phyloP scores from a whole-genome alignment of 92 coral and sea anemone species.

The Phenganax marumi region DNA sequence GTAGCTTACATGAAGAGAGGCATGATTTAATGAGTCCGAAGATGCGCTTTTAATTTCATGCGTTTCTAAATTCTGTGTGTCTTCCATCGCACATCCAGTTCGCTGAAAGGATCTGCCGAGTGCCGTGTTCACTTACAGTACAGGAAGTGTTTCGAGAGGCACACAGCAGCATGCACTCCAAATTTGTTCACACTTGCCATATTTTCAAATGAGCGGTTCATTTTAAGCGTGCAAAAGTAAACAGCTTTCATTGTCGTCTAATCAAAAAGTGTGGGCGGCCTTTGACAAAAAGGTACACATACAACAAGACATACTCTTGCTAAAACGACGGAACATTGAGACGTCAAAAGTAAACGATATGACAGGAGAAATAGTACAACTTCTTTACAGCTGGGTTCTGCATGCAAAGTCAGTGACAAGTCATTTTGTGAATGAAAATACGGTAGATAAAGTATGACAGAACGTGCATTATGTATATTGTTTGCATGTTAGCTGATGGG shows the following conservation, averaged over 20 bases:
- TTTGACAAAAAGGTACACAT: background rate
- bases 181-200: slow-evolving; percentile 5
- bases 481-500: background rate
- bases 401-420: background rate
- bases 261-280: slow-evolving; percentile 21
- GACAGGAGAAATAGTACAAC: background rate
- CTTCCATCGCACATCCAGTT: background rate
- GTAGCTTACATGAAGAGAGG: background rate
- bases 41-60: background rate
- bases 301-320: background rate
- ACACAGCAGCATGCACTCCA: slow-evolving; percentile 5
- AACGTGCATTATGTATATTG: background rate
- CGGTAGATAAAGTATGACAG: background rate
- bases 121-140: background rate
- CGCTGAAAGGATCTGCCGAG: background rate
- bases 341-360: background rate
- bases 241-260: slow-evolving; percentile 22
- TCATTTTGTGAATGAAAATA: background rate
- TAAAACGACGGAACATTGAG: background rate
- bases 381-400: background rate
- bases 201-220: slow-evolving; percentile 20
- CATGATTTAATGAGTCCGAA: background rate
- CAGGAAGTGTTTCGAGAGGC: slow-evolving; percentile 20
- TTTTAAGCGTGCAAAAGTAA: slow-evolving; percentile 21
- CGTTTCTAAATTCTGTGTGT: background rate